Evolutionary conservation across 2,797 vertebrate genomes (phyloP).

Genomic region (Enteromius afrohamiltoni): DNA sequence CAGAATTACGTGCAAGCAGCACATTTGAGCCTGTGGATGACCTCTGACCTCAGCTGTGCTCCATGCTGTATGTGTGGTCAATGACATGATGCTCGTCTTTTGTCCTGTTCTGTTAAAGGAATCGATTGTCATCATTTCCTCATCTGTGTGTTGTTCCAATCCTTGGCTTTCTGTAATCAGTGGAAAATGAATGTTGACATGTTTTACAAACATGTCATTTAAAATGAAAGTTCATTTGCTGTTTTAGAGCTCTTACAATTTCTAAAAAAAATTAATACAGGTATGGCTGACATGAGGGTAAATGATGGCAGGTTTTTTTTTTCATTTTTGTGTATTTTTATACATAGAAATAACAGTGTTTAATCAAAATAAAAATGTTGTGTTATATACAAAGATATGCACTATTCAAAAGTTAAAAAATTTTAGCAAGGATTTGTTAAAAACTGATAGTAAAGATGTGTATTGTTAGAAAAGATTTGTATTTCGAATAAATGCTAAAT

Average conservation of each 20-base stretch:
- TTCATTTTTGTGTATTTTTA: not conserved
- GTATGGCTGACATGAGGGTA: not conserved
- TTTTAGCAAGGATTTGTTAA: too few species aligned
- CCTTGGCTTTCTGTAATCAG: not conserved
- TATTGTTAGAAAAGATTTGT: too few species aligned
- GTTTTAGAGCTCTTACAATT: not conserved
- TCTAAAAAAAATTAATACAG: not conserved
- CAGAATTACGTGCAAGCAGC: conserved; percentile 10
- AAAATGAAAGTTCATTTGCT: not conserved
- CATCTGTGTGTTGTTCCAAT: not conserved
- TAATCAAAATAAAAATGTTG: too few species aligned
- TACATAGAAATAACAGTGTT: too few species aligned
- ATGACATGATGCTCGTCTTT: not conserved
- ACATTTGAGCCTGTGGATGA: conserved; percentile 47
- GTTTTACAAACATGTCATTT: not conserved
- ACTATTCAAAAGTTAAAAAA: too few species aligned
- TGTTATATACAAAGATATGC: too few species aligned
- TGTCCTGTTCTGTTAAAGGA: not conserved
- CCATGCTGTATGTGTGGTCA: not conserved
- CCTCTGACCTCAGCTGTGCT: conserved; percentile 35
- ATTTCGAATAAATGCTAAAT: too few species aligned
- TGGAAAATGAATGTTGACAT: not conserved
- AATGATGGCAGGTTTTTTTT: not conserved
- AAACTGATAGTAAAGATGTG: too few species aligned
- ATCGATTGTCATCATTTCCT: not conserved